Evolutionary conservation across 2,888 invertebrate genomes (phyloP).

Genomic region (Hyppa rectilinea): DNA sequence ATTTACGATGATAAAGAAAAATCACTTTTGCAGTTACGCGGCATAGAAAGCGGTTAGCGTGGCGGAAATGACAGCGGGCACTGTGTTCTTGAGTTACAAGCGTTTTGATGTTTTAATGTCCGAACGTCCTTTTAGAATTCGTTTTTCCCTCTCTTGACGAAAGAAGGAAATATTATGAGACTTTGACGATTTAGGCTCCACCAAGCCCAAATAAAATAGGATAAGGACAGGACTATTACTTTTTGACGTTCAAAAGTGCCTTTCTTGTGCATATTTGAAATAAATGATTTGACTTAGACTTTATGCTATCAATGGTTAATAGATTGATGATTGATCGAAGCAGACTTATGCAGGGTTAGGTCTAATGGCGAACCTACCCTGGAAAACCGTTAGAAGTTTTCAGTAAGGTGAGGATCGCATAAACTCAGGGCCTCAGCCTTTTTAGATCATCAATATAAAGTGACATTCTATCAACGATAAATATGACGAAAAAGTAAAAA

Average conservation of each 20-base stretch:
- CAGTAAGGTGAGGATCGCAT: neutral
- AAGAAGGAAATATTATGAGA: neutral
- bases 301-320: neutral
- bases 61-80: neutral
- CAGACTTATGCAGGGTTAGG: too few relatives aligned
- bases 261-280: too few relatives aligned
- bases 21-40: slow-evolving; percentile 16
- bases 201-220: neutral
- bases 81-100: neutral
- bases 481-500: too few relatives aligned
- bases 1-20: slow-evolving; percentile 52
- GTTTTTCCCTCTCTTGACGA: neutral
- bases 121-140: neutral
- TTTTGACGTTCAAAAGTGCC: too few relatives aligned
- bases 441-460: too few relatives aligned
- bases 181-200: neutral
- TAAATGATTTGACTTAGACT: too few relatives aligned
- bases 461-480: too few relatives aligned
- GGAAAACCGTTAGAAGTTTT: neutral
- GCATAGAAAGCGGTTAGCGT: slow-evolving; percentile 3
- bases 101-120: neutral
- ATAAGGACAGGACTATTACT: neutral
- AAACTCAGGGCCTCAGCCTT: too few relatives aligned
- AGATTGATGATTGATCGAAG: neutral
- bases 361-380: too few relatives aligned